phyloP scores from a whole-genome alignment of 2,113 vertebrate genomes.

The Seriola quinqueradiata region DNA sequence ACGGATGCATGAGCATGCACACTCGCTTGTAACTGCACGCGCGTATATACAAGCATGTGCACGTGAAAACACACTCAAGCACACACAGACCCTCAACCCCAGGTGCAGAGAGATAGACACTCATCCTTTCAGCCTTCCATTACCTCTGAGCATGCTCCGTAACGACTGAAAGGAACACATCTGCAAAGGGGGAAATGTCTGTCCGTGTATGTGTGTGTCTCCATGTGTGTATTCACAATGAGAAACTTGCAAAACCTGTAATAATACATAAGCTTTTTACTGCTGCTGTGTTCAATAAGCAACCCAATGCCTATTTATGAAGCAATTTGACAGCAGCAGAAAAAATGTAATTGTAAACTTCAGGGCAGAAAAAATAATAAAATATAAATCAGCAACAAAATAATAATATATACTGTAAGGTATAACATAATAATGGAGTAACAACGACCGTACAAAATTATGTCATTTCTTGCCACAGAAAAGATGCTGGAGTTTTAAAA shows the following conservation, averaged over 20 bases:
- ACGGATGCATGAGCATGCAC: slow-evolving; percentile 1
- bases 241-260: slow-evolving; percentile 26
- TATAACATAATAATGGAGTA: slow-evolving; percentile 10
- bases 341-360: slow-evolving; percentile 4
- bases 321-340: slow-evolving; percentile 31
- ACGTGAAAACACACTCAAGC: slow-evolving; percentile 3
- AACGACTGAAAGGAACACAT: slow-evolving; percentile 50
- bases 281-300: slow-evolving; percentile 37
- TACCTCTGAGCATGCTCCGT: slow-evolving; percentile 60
- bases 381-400: slow-evolving; percentile 29
- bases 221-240: slow-evolving; percentile 4
- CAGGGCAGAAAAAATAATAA: slow-evolving; percentile 29
- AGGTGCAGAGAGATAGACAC: slow-evolving; percentile 56
- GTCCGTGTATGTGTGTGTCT: slow-evolving; percentile 22
- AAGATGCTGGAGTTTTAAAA: slow-evolving; percentile 6
- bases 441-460: slow-evolving; percentile 4
- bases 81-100: slow-evolving; percentile 34
- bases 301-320: slow-evolving; percentile 28
- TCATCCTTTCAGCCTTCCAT: slow-evolving; percentile 47
- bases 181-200: slow-evolving; percentile 22
- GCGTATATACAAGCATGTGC: not conserved
- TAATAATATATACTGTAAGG: slow-evolving; percentile 22
- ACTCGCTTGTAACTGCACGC: slow-evolving; percentile 11
- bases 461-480: slow-evolving; percentile 14
- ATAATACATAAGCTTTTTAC: slow-evolving; percentile 17